Evolutionary conservation across 1,140 invertebrate genomes (phyloP).

Genomic region (Caenorhabditis tropicalis): DNA sequence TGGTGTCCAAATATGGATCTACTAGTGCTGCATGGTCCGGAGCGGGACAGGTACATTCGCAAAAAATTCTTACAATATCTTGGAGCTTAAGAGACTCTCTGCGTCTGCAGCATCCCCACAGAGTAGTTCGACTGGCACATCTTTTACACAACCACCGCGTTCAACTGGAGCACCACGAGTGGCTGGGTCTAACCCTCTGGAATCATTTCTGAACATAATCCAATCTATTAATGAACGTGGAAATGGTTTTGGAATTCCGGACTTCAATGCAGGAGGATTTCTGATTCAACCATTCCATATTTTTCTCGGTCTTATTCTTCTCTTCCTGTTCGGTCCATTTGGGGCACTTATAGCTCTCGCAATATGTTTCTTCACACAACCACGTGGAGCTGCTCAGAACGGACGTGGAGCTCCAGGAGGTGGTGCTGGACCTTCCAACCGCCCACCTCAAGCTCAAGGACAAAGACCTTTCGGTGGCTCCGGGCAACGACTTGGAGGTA

Average conservation of each 20-base stretch:
- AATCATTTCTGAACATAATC: neutral
- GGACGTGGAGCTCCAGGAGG: neutral
- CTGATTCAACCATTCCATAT: constrained; percentile 37
- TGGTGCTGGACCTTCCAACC: neutral
- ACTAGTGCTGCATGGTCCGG: neutral
- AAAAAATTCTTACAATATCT: no score
- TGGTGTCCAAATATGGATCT: neutral
- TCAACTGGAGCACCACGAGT: neutral
- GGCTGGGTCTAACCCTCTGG: neutral
- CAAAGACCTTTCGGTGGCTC: constrained; percentile 10
- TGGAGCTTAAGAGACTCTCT: neutral
- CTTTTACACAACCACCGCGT: neutral
- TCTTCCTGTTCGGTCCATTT: constrained; percentile 36
- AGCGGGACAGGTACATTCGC: neutral
- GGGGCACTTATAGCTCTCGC: constrained; percentile 7
- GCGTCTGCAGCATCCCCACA: neutral
- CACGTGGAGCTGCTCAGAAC: neutral
- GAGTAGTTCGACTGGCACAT: neutral
- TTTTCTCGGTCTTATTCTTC: neutral
- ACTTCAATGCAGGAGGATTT: neutral
- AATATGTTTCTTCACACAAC: constrained; percentile 27
- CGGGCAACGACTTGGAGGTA: constrained; percentile 44
- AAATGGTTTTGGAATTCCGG: neutral
- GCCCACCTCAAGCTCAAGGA: neutral
- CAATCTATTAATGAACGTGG: constrained; percentile 2